These are phyloP conservation scores for Ericerus pela DNA, from an alignment of 1,140 invertebrate species.

Conservation along the genomic window DNA sequence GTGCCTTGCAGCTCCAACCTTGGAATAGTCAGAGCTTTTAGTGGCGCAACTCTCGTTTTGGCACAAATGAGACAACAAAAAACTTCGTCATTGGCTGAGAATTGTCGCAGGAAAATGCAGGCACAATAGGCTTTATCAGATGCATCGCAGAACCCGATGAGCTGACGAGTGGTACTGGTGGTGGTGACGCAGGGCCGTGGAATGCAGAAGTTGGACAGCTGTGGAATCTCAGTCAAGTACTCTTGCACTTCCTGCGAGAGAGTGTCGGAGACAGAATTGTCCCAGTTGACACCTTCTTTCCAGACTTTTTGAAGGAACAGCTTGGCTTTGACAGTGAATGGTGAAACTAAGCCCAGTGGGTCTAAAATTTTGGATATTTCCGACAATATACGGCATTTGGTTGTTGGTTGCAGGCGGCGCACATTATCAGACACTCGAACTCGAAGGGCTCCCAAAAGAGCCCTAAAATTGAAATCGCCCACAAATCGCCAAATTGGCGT, in stretches of 20 bases:
- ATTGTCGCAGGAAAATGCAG: constrained; percentile 9
- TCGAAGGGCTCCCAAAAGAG: background rate
- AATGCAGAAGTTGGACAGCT: background rate
- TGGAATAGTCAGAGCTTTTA: constrained; percentile 25
- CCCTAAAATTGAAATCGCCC: background rate
- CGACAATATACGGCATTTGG: constrained; percentile 16
- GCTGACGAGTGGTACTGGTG: background rate
- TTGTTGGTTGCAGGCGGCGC: background rate
- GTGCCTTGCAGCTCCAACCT: constrained; percentile 27
- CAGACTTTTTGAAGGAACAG: background rate
- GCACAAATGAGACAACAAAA: too few species aligned
- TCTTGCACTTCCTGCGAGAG: background rate
- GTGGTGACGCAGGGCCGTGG: background rate
- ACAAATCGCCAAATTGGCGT: background rate
- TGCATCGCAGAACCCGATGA: background rate
- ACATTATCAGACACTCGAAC: background rate
- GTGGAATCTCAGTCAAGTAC: background rate
- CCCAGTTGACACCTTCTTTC: background rate
- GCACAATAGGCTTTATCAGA: background rate
- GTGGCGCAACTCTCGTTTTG: constrained; percentile 28
- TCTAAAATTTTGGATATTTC: constrained; percentile 18
- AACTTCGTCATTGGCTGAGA: constrained; percentile 15
- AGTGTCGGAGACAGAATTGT: background rate
- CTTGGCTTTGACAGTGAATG: background rate
- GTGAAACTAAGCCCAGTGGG: constrained; percentile 16